A percentile compares a stretch with the other conserved stretches of the same genome.
phyloP scores from a whole-genome alignment of 2,113 vertebrate species.

The Bucco capensis region DNA sequence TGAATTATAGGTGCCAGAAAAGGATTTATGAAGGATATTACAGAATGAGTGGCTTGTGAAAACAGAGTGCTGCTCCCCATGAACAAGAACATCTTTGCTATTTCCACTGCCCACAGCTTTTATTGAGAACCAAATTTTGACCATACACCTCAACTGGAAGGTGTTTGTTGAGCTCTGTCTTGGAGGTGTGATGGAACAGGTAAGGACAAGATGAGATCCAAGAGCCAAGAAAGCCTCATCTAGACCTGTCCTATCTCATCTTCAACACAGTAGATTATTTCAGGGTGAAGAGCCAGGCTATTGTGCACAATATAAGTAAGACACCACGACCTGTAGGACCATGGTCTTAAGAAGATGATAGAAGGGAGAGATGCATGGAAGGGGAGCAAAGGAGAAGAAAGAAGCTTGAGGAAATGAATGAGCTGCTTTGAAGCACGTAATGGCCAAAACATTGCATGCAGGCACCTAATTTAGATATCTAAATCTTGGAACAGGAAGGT shows the following conservation, averaged over 20 bases:
- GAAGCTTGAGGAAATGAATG: neutral
- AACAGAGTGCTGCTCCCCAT: neutral
- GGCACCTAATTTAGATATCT: neutral
- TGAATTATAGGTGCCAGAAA: neutral
- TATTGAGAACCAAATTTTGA: neutral
- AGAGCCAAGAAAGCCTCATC: neutral
- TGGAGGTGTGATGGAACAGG: neutral
- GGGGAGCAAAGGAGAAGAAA: neutral
- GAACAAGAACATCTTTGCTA: neutral
- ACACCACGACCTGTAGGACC: too few species aligned
- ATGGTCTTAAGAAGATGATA: neutral
- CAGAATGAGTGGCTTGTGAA: neutral
- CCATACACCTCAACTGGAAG: accelerated
- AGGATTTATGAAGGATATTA: neutral
- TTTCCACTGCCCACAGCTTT: neutral
- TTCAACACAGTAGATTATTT: neutral
- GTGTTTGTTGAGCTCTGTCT: neutral
- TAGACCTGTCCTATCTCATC: neutral
- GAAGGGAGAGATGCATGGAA: neutral
- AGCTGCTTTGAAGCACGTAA: neutral
- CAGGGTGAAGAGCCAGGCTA: neutral
- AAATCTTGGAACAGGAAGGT: neutral
- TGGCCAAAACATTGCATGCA: neutral
- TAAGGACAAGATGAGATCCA: neutral
- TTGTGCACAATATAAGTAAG: neutral